Evolutionary conservation across 2,113 vertebrate genomes (phyloP), one percentile per base, ranked within the genome.

Genomic region (Leptobrachium leishanense): DNA sequence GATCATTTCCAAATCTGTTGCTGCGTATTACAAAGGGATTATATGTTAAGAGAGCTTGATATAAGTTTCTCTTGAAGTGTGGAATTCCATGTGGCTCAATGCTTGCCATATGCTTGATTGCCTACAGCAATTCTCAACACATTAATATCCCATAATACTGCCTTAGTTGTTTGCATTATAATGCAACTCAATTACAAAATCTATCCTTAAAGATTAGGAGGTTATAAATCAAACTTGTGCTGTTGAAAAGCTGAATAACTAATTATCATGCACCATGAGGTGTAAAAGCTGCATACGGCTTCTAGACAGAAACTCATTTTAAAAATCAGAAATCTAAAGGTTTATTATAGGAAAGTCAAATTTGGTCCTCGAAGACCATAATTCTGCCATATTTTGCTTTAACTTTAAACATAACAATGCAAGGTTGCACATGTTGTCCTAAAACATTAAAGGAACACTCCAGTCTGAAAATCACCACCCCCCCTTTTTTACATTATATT

Each of bases 101-200:
- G 12, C 15, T 43, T 7, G 20, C 63, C 63, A 67, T 73, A 74
- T 73, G 70, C 69, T 79, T 79, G 44, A 67, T 73, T 79, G 77
- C 77, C 77, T 79, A 72, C 40, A 73, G 62, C 15, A 79, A 63
- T 31, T 66, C 59, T 72, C 65, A 55, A 72, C 62, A 79, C 77
- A 79, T 79, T 73, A 73, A 57, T 72, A 67, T 55, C 42, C 68
- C 65, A 64, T 72, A 55, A 72, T 79, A 79, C 46, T 79, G 43
- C 59, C 44, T 66, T 13, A 72, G 57, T 78, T 79, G 76, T 79
- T 79, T 79, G 76, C 59, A 79, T 72, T 72, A 63, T n/a, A 68
- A 43, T 73, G 41, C 41, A 44, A 67, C 8, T 20, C 41, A 79
- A 73, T 79, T 79, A 73, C 66, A 79, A 79, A 79, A 73, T 73